Evolutionary conservation across 2,888 invertebrate genomes (phyloP).

Genomic region (Rhyacophila evoluta): DNA sequence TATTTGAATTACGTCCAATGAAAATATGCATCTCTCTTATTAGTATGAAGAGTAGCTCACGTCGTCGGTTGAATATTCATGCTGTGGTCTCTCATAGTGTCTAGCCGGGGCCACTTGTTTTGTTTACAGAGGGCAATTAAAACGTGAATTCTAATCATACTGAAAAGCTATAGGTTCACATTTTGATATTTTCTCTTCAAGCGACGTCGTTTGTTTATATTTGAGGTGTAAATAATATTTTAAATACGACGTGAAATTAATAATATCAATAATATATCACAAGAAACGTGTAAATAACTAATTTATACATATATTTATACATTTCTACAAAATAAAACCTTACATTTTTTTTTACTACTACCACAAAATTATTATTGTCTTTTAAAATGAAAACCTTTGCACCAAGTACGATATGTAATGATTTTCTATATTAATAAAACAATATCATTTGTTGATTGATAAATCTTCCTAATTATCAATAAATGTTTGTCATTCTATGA

Average conservation of each 20-base stretch:
- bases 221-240: neutral
- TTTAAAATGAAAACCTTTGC: too few relatives aligned
- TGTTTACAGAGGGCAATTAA: constrained; percentile 5
- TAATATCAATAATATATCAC: neutral
- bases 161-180: neutral
- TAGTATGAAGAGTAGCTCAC: neutral
- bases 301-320: too few relatives aligned
- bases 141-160: neutral
- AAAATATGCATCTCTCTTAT: neutral
- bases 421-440: too few relatives aligned
- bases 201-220: neutral
- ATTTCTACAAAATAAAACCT: too few relatives aligned
- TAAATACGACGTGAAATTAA: neutral
- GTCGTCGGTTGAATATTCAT: neutral
- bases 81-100: neutral
- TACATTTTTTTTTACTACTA: too few relatives aligned
- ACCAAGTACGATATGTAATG: too few relatives aligned
- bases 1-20: neutral
- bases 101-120: neutral
- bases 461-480: too few relatives aligned
- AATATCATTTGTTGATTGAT: too few relatives aligned
- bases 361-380: too few relatives aligned
- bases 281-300: neutral
- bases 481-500: too few relatives aligned
- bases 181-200: neutral